Evolutionary conservation across 2,888 invertebrate genomes (phyloP).

Genomic region (Machimus rusticus): DNA sequence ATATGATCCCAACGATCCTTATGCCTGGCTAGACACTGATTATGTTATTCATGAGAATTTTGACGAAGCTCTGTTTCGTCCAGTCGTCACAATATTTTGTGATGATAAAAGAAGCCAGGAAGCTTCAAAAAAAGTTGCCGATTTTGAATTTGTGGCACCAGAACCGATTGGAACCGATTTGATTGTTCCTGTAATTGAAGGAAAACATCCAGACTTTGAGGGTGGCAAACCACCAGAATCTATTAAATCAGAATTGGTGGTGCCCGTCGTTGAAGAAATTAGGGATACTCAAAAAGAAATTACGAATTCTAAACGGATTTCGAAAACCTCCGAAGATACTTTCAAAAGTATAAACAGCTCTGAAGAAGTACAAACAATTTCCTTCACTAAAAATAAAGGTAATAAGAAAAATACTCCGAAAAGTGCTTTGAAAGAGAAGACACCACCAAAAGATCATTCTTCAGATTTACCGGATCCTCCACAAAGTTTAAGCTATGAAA

Average conservation of each 20-base stretch:
- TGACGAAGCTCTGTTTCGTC: constrained; percentile 75
- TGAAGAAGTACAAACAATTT: constrained; percentile 28
- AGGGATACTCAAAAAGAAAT: background rate
- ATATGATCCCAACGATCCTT: constrained; percentile 53
- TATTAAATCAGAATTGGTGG: constrained; percentile 59
- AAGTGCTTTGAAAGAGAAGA: background rate
- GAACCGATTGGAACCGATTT: background rate
- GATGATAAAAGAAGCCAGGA: constrained; percentile 57
- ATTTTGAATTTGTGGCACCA: constrained; percentile 49
- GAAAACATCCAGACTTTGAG: background rate
- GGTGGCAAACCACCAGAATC: constrained; percentile 55
- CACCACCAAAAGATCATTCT: background rate
- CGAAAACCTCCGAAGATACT: background rate
- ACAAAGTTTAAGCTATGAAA: constrained; percentile 17
- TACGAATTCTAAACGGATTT: background rate
- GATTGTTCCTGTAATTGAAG: constrained; percentile 11
- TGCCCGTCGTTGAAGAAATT: constrained; percentile 60
- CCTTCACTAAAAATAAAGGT: constrained; percentile 20
- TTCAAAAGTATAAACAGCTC: background rate
- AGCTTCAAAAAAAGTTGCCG: constrained; percentile 49
- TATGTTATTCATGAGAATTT: constrained; percentile 67
- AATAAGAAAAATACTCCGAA: background rate
- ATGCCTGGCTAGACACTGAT: constrained; percentile 56
- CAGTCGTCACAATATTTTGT: constrained; percentile 66
- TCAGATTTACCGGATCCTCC: background rate